Base-by-base conservation (phyloP, 2,113 vertebrate species). In the Hydrolagus affinis region DNA sequence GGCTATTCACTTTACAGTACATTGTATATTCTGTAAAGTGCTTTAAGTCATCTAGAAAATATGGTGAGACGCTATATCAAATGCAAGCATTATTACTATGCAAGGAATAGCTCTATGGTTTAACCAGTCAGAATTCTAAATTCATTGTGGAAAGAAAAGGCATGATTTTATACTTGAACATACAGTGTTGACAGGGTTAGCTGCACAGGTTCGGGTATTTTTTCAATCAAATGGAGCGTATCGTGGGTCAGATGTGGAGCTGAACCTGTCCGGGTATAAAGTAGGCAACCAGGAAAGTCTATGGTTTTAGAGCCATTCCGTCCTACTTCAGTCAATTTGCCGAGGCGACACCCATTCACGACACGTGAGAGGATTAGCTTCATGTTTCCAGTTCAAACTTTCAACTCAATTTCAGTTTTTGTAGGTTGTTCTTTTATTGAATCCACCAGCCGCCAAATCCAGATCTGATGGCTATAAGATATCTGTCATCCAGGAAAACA, bases 171-270 rank as follows among this genome's bases (percentile, higher is more conserved):
- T 83, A 83, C 78, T 83, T 83, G 59, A 25, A 83, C 78, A 32
- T 83, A 99, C 97, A 97, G 17, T 0, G 94, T 85, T 23, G 95
- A 91, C 80, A 99, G 88, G 0, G 95, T 90, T 85, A 99, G 88
- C 88, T 98, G 96, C 1, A 92, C 91, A 89, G 96, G 94, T 17
- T 90, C 88, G 56, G 97, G 96, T 30, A 98, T 88, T 9, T 88
- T 91, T 7, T 87, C 89, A 59, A 98, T 88, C 0, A 87, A 92
- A 86, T 89, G 89, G 85, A 98, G 92, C 0, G 94, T 96, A 85
- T 98, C 95, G 85, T 92, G 93, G 32, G 95, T 96, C 17, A 98
- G 96, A 88, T 98, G 97, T 0, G 97, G 97, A 11, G 96, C 95
- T 0, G 94, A 92, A 23, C 95, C 96, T 3, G 92, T 90, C 87